Conservation (phyloP, 2,113 vertebrate genomes). For the Protobothrops mucrosquamatus region DNA sequence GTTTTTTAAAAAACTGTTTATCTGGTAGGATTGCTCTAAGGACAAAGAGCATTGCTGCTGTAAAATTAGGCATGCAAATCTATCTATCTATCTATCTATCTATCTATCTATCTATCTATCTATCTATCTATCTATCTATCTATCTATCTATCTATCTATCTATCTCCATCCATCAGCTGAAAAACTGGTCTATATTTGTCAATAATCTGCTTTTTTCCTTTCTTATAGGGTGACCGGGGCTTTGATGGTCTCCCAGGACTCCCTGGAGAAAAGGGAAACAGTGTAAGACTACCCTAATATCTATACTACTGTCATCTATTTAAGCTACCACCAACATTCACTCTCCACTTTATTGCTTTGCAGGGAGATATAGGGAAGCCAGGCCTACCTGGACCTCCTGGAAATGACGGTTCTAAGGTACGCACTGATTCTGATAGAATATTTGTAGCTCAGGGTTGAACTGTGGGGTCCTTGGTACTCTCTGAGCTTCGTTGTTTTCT, state of each 20-base stretch:
- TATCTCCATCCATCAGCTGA: background rate
- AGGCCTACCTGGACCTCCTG: slow-evolving; percentile 74
- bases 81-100: background rate
- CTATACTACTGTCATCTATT: too few relatives aligned
- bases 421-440: slow-evolving; percentile 16
- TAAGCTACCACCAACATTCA: background rate
- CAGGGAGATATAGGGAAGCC: slow-evolving; percentile 85
- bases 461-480: background rate
- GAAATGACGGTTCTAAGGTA: slow-evolving; percentile 82
- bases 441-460: background rate
- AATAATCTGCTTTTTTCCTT: slow-evolving; percentile 25
- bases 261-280: slow-evolving; percentile 85
- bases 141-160: background rate
- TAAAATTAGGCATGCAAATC: background rate
- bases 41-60: background rate
- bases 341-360: background rate
- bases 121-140: background rate
- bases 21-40: background rate
- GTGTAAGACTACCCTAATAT: slow-evolving; percentile 58
- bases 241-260: slow-evolving; percentile 90
- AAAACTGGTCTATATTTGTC: background rate
- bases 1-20: background rate
- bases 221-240: slow-evolving; percentile 84
- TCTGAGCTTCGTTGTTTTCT: background rate
- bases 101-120: background rate